phyloP scores from a whole-genome alignment of 2,113 vertebrate species.

The Colistium nudipinnis region DNA sequence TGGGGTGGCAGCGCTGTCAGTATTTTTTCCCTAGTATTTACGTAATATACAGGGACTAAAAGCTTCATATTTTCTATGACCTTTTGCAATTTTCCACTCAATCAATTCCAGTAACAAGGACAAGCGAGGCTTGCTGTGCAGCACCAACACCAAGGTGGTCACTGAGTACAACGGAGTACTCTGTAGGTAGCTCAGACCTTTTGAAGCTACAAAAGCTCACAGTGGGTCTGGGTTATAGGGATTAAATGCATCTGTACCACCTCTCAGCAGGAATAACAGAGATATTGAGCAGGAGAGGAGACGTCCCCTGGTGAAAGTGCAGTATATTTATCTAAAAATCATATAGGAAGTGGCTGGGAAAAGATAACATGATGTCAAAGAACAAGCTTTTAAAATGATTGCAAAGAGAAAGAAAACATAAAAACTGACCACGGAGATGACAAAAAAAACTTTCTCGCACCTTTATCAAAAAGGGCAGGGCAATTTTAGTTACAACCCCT shows the following conservation, averaged over 20 bases:
- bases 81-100: constrained; percentile 57
- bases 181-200: constrained; percentile 46
- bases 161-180: not conserved
- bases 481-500: not conserved
- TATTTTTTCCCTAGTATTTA: not conserved
- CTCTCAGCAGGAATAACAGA: constrained; percentile 30
- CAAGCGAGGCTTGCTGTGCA: constrained; percentile 34
- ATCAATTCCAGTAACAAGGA: constrained; percentile 56
- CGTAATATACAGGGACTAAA: constrained; percentile 21
- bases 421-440: not conserved
- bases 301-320: not conserved
- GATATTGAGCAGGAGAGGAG: constrained; percentile 18
- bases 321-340: constrained; percentile 6
- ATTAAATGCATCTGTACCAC: constrained; percentile 36
- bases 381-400: not conserved
- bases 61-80: constrained; percentile 50
- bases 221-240: constrained; percentile 28
- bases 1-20: not conserved
- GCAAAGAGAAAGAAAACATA: constrained; percentile 7
- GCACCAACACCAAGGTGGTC: constrained; percentile 17
- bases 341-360: not conserved
- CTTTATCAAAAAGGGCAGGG: not conserved
- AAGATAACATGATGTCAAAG: not conserved
- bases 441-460: not conserved
- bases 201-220: constrained; percentile 47